Percentiles rank a stretch among this genome's conserved stretches.
These are phyloP conservation scores for Microplitis mediator DNA, from an alignment of 1,140 invertebrate species.

Conservation along the genomic window DNA sequence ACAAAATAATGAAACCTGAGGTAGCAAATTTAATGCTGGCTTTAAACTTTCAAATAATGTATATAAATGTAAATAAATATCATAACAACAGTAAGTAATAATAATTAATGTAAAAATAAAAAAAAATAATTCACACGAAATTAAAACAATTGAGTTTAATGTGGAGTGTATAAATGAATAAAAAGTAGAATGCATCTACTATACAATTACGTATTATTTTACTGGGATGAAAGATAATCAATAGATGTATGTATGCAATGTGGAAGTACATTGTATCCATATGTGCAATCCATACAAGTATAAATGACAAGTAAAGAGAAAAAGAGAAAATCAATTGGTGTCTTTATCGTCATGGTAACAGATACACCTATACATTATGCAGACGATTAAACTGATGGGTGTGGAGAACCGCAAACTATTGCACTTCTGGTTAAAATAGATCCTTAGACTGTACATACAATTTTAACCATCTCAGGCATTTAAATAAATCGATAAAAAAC, in stretches of 20 bases:
- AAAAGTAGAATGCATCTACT: too few species aligned
- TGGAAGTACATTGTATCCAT: neutral
- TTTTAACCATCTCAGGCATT: too few species aligned
- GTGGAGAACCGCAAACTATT: neutral
- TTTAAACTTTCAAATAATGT: too few species aligned
- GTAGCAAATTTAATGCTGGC: too few species aligned
- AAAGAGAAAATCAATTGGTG: conserved; percentile 37
- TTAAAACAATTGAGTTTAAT: too few species aligned
- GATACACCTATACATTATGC: conserved; percentile 5
- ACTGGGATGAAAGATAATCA: neutral
- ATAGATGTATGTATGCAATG: neutral
- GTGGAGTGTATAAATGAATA: too few species aligned
- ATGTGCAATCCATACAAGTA: neutral
- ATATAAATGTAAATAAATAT: too few species aligned
- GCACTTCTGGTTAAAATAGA: neutral
- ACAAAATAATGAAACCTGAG: too few species aligned
- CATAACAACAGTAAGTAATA: too few species aligned
- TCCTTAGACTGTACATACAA: neutral
- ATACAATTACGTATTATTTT: neutral
- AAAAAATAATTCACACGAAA: too few species aligned
- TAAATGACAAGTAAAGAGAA: neutral
- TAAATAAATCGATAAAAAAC: neutral
- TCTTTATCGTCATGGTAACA: conserved; percentile 40
- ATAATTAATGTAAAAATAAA: too few species aligned
- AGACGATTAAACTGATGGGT: conserved; percentile 17